Base-by-base conservation (phyloP, 2,113 vertebrate species). In the Colistium nudipinnis region DNA sequence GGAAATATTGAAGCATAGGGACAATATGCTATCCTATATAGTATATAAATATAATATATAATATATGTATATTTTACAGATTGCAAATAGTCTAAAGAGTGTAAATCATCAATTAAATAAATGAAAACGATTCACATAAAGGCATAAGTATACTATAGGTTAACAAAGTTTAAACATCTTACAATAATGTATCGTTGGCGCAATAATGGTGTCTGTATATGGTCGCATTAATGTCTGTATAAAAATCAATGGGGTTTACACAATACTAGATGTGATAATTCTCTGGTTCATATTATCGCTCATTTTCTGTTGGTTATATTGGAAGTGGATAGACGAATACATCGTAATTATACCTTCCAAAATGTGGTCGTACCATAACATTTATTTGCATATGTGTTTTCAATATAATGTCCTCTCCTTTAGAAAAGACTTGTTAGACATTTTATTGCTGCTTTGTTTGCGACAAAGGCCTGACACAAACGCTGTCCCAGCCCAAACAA, bases 281-380 rank as follows among this genome's bases (percentile, higher is more conserved):
- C 36, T 20, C 19, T 62, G 44, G 17, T 54, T 57, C 7, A 10
- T 16, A 22, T 25, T 10, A 7, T 14, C 2, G 0, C n/a, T 17
- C 8, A 2, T 55, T 4, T 54, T 43, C 25, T 39, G 11, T 31
- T 39, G 7, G 33, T 27, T 28, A n/a, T 22, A 27, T 33, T 16
- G 52, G 27, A 51, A 28, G 44, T 25, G 7, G 16, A 11, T 2
- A n/a, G 27, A 22, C 0, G 3, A 33, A 38, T 20, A 33, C 49
- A 31, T 7, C 54, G 1, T 22, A 11, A 10, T 12, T 4, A 33
- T n/a, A n/a, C n/a, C n/a, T n/a, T n/a, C n/a, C n/a, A n/a, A n/a
- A n/a, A n/a, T n/a, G n/a, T n/a, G n/a, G n/a, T n/a, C 45, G 1
- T 10, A 6, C n/a, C 1, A 0, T 41, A 35, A 11, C 8, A 0